Evolutionary conservation across 2,797 vertebrate species (phyloP).

Genomic region (Chrysocyon brachyurus): DNA sequence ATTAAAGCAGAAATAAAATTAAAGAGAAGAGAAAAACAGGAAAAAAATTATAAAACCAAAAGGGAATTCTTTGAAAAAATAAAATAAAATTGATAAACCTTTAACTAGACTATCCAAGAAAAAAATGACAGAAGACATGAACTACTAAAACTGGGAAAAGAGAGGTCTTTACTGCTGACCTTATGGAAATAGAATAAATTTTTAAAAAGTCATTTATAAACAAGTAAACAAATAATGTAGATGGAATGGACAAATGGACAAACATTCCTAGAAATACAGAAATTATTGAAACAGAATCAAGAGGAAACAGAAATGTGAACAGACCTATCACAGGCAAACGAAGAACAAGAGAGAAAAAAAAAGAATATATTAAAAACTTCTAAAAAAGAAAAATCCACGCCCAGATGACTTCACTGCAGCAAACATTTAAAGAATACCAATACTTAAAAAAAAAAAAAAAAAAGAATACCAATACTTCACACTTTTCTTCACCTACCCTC

Average conservation of each 20-base stretch:
- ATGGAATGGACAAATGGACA: not conserved
- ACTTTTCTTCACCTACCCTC: not conserved
- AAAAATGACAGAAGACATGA: not conserved
- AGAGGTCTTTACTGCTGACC: not conserved
- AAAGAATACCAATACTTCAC: not conserved
- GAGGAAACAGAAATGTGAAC: not conserved
- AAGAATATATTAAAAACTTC: not conserved
- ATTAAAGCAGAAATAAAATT: not conserved
- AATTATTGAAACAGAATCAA: not conserved
- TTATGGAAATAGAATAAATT: not conserved
- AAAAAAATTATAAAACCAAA: not conserved
- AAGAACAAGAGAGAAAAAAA: not conserved
- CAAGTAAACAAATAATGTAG: not conserved
- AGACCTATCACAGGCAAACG: not conserved
- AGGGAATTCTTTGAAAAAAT: not conserved
- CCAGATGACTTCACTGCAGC: not conserved
- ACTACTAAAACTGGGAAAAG: not conserved
- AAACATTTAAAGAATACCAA: not conserved
- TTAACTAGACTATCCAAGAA: not conserved
- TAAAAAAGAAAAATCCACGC: not conserved
- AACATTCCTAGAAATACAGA: not conserved
- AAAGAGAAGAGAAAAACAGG: not conserved
- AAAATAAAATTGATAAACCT: not conserved
- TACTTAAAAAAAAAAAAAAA: not conserved
- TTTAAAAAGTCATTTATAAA: not conserved